Conservation (phyloP, 30 jellyfish, hydroid and myxozoan genomes). For the Chrysaora quinquecirrha region DNA sequence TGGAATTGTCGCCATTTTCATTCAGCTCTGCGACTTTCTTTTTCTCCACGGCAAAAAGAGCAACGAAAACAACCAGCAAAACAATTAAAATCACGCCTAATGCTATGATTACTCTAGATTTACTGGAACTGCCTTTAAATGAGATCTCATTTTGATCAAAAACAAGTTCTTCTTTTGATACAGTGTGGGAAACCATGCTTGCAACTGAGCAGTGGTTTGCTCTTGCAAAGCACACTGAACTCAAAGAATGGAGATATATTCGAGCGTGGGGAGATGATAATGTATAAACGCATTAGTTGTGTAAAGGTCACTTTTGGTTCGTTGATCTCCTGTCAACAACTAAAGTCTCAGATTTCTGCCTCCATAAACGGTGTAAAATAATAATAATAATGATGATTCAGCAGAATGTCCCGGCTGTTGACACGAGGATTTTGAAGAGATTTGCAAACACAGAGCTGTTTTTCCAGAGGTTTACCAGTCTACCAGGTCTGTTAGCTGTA, state of each 20-base stretch:
- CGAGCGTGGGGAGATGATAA: not conserved
- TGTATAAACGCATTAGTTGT: not conserved
- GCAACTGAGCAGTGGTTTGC: too few species aligned
- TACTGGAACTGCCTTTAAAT: not conserved
- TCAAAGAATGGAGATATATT: not conserved
- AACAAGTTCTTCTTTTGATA: not conserved
- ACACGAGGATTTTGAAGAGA: too few species aligned
- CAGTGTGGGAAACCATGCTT: conserved; percentile 7
- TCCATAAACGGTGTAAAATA: not conserved
- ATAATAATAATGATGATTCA: too few species aligned
- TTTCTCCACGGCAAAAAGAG: conserved; percentile 9
- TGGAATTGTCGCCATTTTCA: not conserved
- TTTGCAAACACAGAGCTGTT: too few species aligned
- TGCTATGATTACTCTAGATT: not conserved
- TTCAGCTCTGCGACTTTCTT: not conserved
- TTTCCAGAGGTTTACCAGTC: too few species aligned
- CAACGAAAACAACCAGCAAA: not conserved
- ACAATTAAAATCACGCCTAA: not conserved
- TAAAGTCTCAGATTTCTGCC: not conserved
- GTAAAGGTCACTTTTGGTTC: not conserved
- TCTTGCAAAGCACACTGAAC: not conserved
- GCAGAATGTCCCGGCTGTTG: too few species aligned
- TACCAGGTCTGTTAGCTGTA: too few species aligned
- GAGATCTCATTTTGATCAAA: not conserved
- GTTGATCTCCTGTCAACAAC: not conserved